Conservation (phyloP, 2,888 invertebrate species). For the Ormyrus rosae region DNA sequence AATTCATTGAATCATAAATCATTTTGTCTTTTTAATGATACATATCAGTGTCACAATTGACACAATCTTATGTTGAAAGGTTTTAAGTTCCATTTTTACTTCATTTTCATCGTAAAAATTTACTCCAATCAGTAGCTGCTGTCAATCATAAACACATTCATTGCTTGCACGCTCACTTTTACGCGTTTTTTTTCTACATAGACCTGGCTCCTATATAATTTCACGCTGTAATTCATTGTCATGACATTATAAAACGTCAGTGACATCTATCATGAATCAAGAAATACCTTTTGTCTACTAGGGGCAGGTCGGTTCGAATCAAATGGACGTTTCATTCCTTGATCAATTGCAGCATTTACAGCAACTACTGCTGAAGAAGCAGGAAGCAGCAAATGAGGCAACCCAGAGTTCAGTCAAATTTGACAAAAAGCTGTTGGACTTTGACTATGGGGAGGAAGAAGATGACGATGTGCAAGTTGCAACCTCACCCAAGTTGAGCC, state of each 20-base stretch:
- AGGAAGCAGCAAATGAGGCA: conserved; percentile 73
- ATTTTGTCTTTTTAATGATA: no score
- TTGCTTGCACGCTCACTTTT: not conserved
- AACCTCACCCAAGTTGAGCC: conserved; percentile 74
- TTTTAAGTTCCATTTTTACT: no score
- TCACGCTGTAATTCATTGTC: conserved; percentile 2
- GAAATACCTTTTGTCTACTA: conserved; percentile 60
- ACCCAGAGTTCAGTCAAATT: conserved; percentile 81
- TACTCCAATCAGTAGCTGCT: no score
- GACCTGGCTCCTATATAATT: conserved; percentile 49
- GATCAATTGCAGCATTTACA: conserved; percentile 82
- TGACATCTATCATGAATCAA: conserved; percentile 38
- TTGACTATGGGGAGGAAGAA: conserved; percentile 95
- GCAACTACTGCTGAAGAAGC: conserved; percentile 78
- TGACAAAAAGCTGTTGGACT: conserved; percentile 90
- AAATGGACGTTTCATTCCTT: conserved; percentile 72
- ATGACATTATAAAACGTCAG: conserved; percentile 6
- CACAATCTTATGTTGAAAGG: no score
- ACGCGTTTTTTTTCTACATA: conserved; percentile 7
- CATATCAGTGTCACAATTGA: no score
- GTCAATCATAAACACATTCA: no score
- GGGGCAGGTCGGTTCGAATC: conserved; percentile 70
- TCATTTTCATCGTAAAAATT: no score
- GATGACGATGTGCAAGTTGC: conserved; percentile 80
- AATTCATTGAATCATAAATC: no score